phyloP scores from a whole-genome alignment of 2,113 vertebrate species.

The Harpagus bidentatus region DNA sequence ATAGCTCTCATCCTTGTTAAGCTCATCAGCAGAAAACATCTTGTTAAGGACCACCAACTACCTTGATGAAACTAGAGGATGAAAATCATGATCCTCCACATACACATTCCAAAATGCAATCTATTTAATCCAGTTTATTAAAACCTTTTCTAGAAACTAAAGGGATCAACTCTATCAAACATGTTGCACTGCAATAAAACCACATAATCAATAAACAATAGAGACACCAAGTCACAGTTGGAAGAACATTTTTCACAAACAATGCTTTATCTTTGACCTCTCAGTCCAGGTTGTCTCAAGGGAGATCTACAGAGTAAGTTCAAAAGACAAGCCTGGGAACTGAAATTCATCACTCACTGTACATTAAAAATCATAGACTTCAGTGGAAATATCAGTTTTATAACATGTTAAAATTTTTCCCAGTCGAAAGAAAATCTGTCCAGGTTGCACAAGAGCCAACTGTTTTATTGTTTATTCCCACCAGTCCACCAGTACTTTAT shows the following conservation, averaged over 20 bases:
- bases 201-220: background rate
- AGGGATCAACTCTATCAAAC: background rate
- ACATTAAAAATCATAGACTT: background rate
- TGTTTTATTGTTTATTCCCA: background rate
- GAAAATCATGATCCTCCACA: background rate
- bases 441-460: background rate
- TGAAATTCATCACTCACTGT: background rate
- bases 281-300: background rate
- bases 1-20: background rate
- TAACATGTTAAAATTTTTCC: background rate
- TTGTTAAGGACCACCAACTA: background rate
- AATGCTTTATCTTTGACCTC: background rate
- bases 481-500: background rate
- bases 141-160: background rate
- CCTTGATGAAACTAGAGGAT: background rate
- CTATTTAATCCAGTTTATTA: background rate
- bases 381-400: background rate
- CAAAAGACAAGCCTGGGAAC: background rate
- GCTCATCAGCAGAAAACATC: background rate
- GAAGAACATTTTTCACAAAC: background rate
- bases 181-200: background rate
- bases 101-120: background rate
- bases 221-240: background rate
- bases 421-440: background rate
- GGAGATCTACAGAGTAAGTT: background rate